phyloP scores from a whole-genome alignment of 2,797 vertebrate species.

The Sylvia borin region DNA sequence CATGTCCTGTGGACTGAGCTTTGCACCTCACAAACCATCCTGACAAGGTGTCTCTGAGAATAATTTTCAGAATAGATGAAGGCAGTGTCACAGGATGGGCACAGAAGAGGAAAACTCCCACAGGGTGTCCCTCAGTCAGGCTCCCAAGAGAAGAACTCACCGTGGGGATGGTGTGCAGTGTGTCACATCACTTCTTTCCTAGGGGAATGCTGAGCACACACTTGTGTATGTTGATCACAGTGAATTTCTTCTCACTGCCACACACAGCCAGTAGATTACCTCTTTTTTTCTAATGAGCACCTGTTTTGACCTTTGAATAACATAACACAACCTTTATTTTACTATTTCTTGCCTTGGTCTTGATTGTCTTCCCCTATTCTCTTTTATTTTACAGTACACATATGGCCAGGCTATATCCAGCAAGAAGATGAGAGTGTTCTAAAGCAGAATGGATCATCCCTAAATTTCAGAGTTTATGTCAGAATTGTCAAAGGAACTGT shows the following conservation, averaged over 20 bases:
- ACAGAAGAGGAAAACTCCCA: background rate
- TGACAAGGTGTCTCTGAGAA: background rate
- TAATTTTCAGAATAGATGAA: background rate
- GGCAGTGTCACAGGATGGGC: background rate
- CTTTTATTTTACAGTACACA: background rate
- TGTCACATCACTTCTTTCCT: background rate
- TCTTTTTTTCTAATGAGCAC: no score
- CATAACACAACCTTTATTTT: background rate
- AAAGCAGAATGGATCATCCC: background rate
- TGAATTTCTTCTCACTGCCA: background rate
- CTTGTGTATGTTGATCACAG: background rate
- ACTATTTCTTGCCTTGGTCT: background rate
- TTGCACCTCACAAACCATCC: background rate
- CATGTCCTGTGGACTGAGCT: background rate
- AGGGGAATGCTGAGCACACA: background rate
- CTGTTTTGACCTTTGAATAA: background rate
- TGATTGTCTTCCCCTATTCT: background rate
- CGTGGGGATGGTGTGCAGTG: background rate
- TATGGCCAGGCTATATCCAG: rapidly evolving
- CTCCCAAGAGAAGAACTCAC: background rate
- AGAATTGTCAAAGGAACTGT: background rate
- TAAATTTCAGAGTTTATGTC: background rate
- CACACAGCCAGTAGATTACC: no score
- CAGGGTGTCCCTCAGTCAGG: background rate
- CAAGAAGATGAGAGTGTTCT: background rate